Percentiles rank a stretch among this genome's conserved stretches.
phyloP scores from a whole-genome alignment of 2,113 vertebrate species.

The Istiophorus platypterus region DNA sequence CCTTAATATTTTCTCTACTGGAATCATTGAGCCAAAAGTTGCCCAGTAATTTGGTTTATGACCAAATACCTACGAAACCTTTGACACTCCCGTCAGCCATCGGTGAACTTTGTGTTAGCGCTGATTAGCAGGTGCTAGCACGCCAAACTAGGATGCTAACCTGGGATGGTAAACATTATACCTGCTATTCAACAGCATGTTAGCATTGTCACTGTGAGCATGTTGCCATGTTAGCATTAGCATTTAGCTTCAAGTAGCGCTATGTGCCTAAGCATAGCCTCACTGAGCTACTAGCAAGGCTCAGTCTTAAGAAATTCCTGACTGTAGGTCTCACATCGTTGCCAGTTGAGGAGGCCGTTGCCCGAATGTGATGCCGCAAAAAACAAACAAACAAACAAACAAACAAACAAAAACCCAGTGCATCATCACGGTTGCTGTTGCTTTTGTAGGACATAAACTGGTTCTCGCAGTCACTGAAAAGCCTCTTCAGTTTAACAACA shows the following conservation, averaged over 20 bases:
- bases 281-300: background rate
- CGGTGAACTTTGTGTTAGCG: background rate
- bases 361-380: background rate
- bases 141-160: background rate
- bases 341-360: slow-evolving; percentile 30
- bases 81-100: background rate
- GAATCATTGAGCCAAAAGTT: too few species aligned
- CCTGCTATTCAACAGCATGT: background rate
- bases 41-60: too few species aligned
- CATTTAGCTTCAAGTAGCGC: background rate
- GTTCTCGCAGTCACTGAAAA: slow-evolving; percentile 8
- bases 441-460: slow-evolving; percentile 37
- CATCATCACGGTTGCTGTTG: slow-evolving; percentile 18
- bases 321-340: background rate
- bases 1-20: background rate
- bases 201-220: background rate
- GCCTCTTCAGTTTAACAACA: slow-evolving; percentile 30
- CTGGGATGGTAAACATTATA: slow-evolving; percentile 8
- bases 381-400: too few species aligned
- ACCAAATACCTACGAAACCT: background rate
- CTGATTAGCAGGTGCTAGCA: slow-evolving; percentile 9
- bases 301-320: background rate
- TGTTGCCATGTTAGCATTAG: background rate
- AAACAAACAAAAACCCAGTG: slow-evolving; percentile 6
- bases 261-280: too few species aligned